These are phyloP conservation scores for Phasia obesa DNA, from an alignment of 2,888 invertebrate species.

Conservation along the genomic window DNA sequence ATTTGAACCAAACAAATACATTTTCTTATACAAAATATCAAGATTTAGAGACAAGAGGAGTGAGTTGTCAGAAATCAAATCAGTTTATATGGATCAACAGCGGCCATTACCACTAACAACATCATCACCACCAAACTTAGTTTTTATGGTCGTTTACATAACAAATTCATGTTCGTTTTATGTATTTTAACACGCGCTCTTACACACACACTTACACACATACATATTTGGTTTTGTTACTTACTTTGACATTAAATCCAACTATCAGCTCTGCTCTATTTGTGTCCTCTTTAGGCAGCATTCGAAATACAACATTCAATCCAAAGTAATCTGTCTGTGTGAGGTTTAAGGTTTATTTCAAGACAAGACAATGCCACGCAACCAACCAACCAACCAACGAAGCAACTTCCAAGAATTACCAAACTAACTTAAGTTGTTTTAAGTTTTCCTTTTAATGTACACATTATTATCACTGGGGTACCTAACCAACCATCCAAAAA, in stretches of 20 bases:
- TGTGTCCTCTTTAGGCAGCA: conserved; percentile 18
- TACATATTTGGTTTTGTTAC: neutral
- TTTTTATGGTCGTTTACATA: conserved; percentile 64
- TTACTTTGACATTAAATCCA: neutral
- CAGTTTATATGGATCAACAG: conserved; percentile 42
- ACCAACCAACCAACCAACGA: too few relatives aligned
- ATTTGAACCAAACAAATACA: conserved; percentile 32
- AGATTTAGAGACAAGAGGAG: conserved; percentile 26
- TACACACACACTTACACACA: neutral
- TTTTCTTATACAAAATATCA: conserved; percentile 1
- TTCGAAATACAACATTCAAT: conserved; percentile 62
- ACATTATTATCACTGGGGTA: conserved; percentile 47
- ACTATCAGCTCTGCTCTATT: neutral
- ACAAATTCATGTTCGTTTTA: conserved; percentile 60
- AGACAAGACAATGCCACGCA: conserved; percentile 60
- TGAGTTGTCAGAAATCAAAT: conserved; percentile 45
- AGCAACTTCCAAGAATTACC: conserved; percentile 59
- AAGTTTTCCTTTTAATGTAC: conserved; percentile 44
- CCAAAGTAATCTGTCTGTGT: conserved; percentile 67
- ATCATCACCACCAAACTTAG: conserved; percentile 50
- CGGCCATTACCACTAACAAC: conserved; percentile 38
- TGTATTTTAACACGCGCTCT: neutral
- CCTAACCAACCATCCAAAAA: conserved; percentile 9
- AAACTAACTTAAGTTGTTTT: conserved; percentile 58
- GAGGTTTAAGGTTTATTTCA: conserved; percentile 58